Percentiles rank a stretch among this genome's conserved stretches.
Evolutionary conservation across 2,888 invertebrate genomes (phyloP).

Genomic region (Andrena chrysosceles): DNA sequence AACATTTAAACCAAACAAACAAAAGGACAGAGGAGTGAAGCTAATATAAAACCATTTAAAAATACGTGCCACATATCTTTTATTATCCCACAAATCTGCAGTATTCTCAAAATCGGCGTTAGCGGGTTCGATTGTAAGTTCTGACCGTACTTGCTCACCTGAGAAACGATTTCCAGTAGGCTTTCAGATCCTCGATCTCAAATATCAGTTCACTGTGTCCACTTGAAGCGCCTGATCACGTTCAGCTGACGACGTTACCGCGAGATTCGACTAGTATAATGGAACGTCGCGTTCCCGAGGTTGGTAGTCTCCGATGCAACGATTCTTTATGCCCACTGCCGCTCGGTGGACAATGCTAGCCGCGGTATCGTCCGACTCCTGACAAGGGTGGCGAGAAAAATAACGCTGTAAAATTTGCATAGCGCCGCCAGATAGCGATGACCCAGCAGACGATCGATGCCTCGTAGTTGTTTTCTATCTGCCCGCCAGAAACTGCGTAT

Average conservation of each 20-base stretch:
- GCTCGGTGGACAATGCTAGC: neutral
- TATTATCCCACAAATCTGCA: no score
- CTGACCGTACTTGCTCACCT: neutral
- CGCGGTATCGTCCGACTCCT: constrained; percentile 14
- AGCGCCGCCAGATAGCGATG: constrained; percentile 24
- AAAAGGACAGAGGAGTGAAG: no score
- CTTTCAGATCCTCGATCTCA: neutral
- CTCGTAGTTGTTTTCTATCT: constrained; percentile 17
- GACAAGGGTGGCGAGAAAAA: constrained; percentile 1
- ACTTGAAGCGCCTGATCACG: neutral
- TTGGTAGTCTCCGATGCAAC: neutral
- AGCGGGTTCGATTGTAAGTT: no score
- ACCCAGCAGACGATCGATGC: constrained; percentile 18
- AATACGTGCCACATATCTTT: no score
- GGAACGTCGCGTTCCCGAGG: neutral
- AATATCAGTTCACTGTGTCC: constrained; percentile 6
- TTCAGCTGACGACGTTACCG: neutral
- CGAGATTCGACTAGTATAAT: constrained; percentile 10
- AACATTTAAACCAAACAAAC: no score
- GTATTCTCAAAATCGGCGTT: no score
- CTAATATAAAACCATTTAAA: no score
- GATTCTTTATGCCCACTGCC: constrained; percentile 15
- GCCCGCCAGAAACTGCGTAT: neutral
- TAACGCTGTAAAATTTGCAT: constrained; percentile 29
- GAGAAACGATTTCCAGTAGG: no score